Conservation (phyloP, 2,113 vertebrate species). For the Ivindomyrus marchei region DNA sequence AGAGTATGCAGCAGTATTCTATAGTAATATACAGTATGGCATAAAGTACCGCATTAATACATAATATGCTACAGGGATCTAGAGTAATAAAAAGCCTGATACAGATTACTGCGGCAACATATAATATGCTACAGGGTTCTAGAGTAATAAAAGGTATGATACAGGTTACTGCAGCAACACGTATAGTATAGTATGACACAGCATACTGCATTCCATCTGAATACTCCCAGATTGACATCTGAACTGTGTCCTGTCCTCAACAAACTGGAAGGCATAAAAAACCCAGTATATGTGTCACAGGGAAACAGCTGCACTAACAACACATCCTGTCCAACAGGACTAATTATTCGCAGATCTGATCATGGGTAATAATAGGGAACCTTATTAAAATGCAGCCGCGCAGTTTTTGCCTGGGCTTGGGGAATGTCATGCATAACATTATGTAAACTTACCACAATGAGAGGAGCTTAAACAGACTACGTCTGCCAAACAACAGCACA, state of each 20-base stretch:
- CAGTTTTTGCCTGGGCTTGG: background rate
- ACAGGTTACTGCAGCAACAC: background rate
- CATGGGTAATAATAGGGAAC: background rate
- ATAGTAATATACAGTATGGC: background rate
- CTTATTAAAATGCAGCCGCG: conserved; percentile 1
- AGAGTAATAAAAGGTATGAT: background rate
- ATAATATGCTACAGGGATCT: background rate
- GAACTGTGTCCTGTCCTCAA: background rate
- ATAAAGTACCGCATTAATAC: background rate
- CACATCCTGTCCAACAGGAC: conserved; percentile 1
- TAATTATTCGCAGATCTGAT: background rate
- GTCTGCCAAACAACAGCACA: conserved; percentile 10
- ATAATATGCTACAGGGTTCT: no score
- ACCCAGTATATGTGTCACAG: background rate
- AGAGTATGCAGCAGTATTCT: background rate
- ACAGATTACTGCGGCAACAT: background rate
- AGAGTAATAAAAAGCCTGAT: background rate
- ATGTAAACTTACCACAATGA: conserved; percentile 14
- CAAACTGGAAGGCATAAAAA: background rate
- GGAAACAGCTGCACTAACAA: background rate
- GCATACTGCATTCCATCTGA: background rate
- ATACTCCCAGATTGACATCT: background rate
- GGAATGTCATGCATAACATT: background rate
- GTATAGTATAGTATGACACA: background rate
- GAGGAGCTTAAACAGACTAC: background rate